Base-by-base conservation (phyloP, 2,888 invertebrate species). In the Globia sparganii region DNA sequence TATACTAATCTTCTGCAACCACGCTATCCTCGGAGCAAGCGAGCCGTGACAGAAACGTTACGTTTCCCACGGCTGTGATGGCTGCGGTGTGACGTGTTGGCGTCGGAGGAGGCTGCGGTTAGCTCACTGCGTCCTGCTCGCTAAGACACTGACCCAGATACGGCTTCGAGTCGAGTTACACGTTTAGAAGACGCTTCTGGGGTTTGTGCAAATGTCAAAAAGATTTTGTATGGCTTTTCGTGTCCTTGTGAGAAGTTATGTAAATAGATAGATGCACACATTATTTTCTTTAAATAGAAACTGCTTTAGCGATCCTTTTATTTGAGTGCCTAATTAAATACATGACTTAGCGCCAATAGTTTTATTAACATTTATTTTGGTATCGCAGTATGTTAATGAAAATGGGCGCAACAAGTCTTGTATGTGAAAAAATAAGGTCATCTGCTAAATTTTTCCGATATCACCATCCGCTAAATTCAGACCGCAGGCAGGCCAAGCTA, bases 121-220 rank as follows among this genome's bases (percentile, higher is more conserved):
- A 79, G 85, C 68, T 59, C 77, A 1, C 83, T 75, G 75, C 43
- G 77, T 80, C 85, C 85, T 86, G 78, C 34, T 78, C 72, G n/a
- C 62, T 78, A 86, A 77, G 75, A 89, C 72, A 89, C 86, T 90
- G 90, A 89, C 91, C 91, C 78, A 89, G 70, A 89, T 88, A 81
- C 37, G 70, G 72, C 67, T 78, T 79, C 69, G 46, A 46, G 2
- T 70, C 53, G 28, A 9, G 31, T 85, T 77, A 71, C 68, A 58
- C 8, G 28, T 2, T 28, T 25, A 18, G 1, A 31, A n/a, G 25
- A 56, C 15, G 59, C 21, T 61, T 69, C 31, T 53, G 9, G 15
- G 4, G 11, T 56, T 37, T 64, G 15, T 40, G 25, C 43, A 9
- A 56, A 75, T 62, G 34, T 34, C 34, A 34, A 34, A 15, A 6